These are phyloP conservation scores for Marmota monax DNA, from an alignment of 2,113 vertebrate species.

Conservation along the genomic window DNA sequence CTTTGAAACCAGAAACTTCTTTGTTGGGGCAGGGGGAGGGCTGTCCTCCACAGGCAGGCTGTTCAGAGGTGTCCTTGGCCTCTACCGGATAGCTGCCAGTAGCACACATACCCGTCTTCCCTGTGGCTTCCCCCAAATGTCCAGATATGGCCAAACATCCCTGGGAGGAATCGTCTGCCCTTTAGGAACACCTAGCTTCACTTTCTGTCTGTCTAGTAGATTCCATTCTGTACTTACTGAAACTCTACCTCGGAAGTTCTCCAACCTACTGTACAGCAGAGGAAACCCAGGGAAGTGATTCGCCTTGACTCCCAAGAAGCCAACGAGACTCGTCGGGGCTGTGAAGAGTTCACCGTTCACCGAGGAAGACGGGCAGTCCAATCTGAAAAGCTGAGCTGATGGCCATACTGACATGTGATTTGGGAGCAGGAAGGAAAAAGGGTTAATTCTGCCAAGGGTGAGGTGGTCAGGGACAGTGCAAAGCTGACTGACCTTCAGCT, in stretches of 20 bases:
- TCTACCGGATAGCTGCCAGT: fast-evolving
- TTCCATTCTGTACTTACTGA: neutral
- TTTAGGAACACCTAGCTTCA: neutral
- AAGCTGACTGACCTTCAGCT: neutral
- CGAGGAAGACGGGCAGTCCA: neutral
- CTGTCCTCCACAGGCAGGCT: neutral
- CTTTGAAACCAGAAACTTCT: neutral
- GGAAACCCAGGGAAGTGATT: neutral
- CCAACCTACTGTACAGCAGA: neutral
- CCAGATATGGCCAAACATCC: neutral
- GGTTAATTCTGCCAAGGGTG: neutral
- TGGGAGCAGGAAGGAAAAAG: neutral
- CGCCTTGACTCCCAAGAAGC: neutral
- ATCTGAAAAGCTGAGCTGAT: neutral
- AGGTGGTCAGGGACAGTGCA: neutral
- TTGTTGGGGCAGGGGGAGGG: no score
- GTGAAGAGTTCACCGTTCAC: neutral
- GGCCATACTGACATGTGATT: no score
- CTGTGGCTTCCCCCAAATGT: no score
- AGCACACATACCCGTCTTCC: neutral
- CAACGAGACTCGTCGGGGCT: neutral
- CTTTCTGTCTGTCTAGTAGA: neutral
- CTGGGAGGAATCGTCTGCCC: fast-evolving
- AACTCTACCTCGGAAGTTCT: neutral
- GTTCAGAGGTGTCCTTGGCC: neutral